Base-by-base conservation (phyloP, 2,888 invertebrate genomes). In the Fissipunctia ypsillon region DNA sequence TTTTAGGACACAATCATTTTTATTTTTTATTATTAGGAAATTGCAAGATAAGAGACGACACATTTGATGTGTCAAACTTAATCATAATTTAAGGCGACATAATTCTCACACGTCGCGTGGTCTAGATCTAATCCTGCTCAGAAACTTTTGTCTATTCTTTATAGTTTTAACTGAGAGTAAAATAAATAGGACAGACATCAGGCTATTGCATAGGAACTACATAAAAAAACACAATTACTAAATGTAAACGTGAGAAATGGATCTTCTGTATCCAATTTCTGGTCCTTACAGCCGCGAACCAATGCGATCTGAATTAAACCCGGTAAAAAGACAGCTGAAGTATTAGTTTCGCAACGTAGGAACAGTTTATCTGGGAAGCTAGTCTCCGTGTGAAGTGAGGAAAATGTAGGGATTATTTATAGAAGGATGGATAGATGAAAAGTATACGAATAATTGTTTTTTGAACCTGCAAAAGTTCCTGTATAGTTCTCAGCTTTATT, bases 241-340 rank as follows among this genome's bases (percentile, higher is more conserved):
- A 48, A 48, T n/a, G 9, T n/a, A 16, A 31, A 10, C 10, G 45
- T 16, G 5, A 16, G 3, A 5, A 31, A 0, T 68, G 22, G 14
- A 41, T n/a, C 54, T 81, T 68, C 67, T 81, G 65, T 28, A 3
- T 41, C 0, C 4, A 45, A 6, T 7, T 31, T 54, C 28, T 22
- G 31, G 48, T 64, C 12, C 12, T 31, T 0, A 35, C 52, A 12
- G n/a, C 57, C 61, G 28, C 31, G n/a, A 66, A 35, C 82, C 72
- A 72, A 61, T 59, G 57, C 69, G 66, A 82, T 78, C 83, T 35
- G 54, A 73, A 73, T 82, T 78, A 73, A 76, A 76, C 77, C 71
- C 56, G 72, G 19, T 77, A 77, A 82, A 79, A 80, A 82, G 78
- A 77, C 82, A 77, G 78, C 57, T 80, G 78, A 82, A 80, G 78